Conservation (phyloP, 2,888 invertebrate genomes). For the Meteorus cinctellus region DNA sequence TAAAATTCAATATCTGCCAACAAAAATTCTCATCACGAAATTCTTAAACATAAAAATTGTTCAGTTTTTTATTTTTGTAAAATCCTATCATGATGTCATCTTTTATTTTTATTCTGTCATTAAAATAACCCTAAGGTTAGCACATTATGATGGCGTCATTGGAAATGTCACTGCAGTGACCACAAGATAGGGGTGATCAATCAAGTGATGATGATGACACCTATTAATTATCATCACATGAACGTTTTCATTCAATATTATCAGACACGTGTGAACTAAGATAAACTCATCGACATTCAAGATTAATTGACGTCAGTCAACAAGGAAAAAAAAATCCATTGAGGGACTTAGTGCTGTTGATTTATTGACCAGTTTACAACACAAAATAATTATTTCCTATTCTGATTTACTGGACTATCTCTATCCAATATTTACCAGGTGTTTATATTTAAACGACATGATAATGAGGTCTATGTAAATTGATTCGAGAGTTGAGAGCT, state of each 20-base stretch:
- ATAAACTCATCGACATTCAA: slow-evolving; percentile 28
- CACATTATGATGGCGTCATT: too few species aligned
- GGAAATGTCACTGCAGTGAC: too few species aligned
- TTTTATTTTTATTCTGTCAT: too few species aligned
- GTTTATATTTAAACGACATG: background rate
- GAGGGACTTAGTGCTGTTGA: background rate
- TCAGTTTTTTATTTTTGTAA: too few species aligned
- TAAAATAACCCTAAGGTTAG: too few species aligned
- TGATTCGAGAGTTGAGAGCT: background rate
- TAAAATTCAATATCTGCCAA: too few species aligned
- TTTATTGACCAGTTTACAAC: background rate
- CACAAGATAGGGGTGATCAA: background rate
- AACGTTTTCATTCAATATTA: slow-evolving; percentile 32
- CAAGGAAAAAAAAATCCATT: background rate
- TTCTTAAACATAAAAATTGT: too few species aligned
- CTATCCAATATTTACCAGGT: background rate
- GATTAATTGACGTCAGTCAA: background rate
- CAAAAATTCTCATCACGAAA: too few species aligned
- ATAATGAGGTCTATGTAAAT: slow-evolving; percentile 11
- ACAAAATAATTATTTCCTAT: background rate
- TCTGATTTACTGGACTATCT: background rate
- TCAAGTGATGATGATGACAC: slow-evolving; percentile 10
- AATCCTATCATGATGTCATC: too few species aligned
- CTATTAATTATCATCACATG: slow-evolving; percentile 19
- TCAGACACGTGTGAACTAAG: slow-evolving; percentile 23